Base-by-base conservation (phyloP, 2,113 vertebrate species). In the Heliornis fulica region DNA sequence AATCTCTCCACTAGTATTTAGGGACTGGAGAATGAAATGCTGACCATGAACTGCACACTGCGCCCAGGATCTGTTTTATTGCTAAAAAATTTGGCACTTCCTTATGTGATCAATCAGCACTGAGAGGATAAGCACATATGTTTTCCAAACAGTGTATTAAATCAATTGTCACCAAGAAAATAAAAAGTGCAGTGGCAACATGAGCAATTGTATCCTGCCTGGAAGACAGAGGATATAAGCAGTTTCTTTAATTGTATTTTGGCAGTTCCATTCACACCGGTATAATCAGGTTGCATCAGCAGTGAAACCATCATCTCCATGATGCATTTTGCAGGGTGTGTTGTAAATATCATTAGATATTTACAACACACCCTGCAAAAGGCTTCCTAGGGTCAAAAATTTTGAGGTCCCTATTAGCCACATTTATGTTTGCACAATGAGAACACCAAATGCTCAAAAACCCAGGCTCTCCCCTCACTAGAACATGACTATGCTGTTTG, bases 161-260 rank as follows among this genome's bases (percentile, higher is more conserved):
- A 89, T 72, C 66, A 83, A 11, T 38, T 57, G 70, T 69, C 83
- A 94, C 63, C 29, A 74, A 51, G 77, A 88, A 85, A 91, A 54
- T 11, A 69, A 53, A 20, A 72, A 69, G 22, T 4, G 20, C 23
- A 50, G 41, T 20, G 86, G 72, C 4, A 7, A 93, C 59, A 59
- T 18, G 41, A 92, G 75, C 76, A 90, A 78, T 71, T 45, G 16
- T 40, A n/a, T 51, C 43, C 63, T 81, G 56, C 68, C 83, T 89
- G 21, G 71, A 75, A 94, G 76, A 86, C 34, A 74, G 45, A 87
- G 38, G 87, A 91, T 50, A 90, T 38, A 75, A 77, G 34, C n/a
- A 12, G 15, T 63, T 92, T 74, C 41, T 88, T 93, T 82, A 96
- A 66, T 46, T 78, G 41, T 70, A 28, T 89, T 90, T 95, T 90